These are phyloP conservation scores for Hemiscyllium ocellatum DNA, from an alignment of 2,113 vertebrate species.

Conservation along the genomic window DNA sequence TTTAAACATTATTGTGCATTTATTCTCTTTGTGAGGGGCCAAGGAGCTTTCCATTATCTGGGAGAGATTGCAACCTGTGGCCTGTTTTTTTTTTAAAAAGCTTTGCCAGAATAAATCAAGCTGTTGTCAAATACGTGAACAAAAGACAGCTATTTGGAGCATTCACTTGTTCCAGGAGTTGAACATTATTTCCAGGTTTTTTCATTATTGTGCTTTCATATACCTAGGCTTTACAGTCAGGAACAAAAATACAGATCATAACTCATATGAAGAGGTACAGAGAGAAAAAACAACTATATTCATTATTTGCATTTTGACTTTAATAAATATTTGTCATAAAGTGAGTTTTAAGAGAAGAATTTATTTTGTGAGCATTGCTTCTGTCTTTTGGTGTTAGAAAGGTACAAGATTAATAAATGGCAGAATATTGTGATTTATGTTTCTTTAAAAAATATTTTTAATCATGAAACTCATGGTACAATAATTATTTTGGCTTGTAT, in stretches of 20 bases:
- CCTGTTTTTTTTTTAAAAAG: not conserved
- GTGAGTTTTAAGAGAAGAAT: not conserved
- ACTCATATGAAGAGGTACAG: not conserved
- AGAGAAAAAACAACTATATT: not conserved
- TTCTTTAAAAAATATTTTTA: not conserved
- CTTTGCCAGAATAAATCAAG: not conserved
- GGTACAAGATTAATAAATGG: not conserved
- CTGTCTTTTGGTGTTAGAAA: not conserved
- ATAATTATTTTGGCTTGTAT: not conserved
- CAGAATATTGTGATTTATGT: not conserved
- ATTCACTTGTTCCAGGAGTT: not conserved
- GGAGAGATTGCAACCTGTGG: not conserved
- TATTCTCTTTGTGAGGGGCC: not conserved
- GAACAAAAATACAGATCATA: not conserved
- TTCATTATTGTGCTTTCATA: not conserved
- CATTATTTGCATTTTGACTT: not conserved
- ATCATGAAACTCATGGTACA: not conserved
- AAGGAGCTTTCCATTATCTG: not conserved
- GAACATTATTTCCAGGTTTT: not conserved
- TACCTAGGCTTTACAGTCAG: not conserved
- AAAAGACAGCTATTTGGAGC: not conserved
- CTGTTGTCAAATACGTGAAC: not conserved
- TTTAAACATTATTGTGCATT: not conserved
- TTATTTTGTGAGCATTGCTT: not conserved
- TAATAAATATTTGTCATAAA: not conserved